phyloP scores from a whole-genome alignment of 2,888 invertebrate genomes.

The Rugalucina vietnamica region DNA sequence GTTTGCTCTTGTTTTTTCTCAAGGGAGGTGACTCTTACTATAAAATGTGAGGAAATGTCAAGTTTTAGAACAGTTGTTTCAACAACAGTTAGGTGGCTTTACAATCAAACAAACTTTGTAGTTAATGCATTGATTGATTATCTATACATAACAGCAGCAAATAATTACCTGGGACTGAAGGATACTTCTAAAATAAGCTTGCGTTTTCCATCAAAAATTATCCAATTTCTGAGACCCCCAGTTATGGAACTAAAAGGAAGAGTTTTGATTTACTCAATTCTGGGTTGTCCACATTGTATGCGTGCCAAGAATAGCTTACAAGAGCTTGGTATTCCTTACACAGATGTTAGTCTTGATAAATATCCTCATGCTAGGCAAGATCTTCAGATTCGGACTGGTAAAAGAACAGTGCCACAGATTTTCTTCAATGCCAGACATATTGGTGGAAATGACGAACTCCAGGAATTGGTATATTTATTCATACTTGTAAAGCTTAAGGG shows the following conservation, averaged over 20 bases:
- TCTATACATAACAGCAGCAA: background rate
- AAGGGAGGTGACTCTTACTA: background rate
- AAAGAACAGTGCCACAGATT: conserved; percentile 83
- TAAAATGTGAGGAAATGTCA: background rate
- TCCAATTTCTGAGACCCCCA: background rate
- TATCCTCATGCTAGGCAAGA: conserved; percentile 80
- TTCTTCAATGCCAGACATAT: conserved; percentile 83
- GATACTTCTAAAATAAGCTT: background rate
- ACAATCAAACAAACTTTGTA: background rate
- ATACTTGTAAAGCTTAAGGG: too few species aligned
- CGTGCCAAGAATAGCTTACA: conserved; percentile 79
- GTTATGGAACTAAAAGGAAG: conserved; percentile 77
- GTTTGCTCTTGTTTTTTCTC: background rate
- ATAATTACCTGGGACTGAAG: background rate
- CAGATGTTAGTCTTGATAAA: conserved; percentile 82
- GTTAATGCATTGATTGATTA: background rate
- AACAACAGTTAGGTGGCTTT: background rate
- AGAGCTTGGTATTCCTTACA: conserved; percentile 79
- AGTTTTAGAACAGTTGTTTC: background rate
- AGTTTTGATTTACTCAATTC: conserved; percentile 82
- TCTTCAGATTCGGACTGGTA: conserved; percentile 76
- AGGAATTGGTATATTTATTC: conserved; percentile 79
- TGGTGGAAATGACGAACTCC: conserved; percentile 82
- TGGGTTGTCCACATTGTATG: conserved; percentile 83
- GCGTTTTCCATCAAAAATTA: background rate